Percentiles rank a stretch among this genome's conserved stretches.
phyloP scores from a whole-genome alignment of 2,888 invertebrate species.

The Cancer borealis region DNA sequence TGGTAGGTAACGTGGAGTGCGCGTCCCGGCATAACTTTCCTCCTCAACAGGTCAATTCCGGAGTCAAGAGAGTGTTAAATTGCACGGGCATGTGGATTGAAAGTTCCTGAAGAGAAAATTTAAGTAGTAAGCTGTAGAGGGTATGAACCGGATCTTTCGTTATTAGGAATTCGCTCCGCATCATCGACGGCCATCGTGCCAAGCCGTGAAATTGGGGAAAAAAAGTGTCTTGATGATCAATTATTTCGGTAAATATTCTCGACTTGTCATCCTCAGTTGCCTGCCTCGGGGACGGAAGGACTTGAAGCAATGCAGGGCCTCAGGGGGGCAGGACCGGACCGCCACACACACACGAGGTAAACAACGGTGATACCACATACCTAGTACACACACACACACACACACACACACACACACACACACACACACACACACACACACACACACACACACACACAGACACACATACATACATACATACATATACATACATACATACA shows the following conservation, averaged over 20 bases:
- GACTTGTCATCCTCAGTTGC: not conserved
- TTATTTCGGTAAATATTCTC: slow-evolving; percentile 34
- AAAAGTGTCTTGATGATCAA: slow-evolving; percentile 4
- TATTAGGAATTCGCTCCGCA: slow-evolving; percentile 4
- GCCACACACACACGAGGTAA: not conserved
- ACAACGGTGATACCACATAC: not conserved
- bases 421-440: slow-evolving; percentile 52
- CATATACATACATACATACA: not conserved
- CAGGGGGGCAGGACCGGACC: not conserved
- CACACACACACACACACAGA: slow-evolving; percentile 47
- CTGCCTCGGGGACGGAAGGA: not conserved
- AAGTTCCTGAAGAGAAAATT: not conserved
- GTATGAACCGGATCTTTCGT: not conserved
- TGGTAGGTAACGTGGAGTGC: not conserved
- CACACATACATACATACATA: slow-evolving; percentile 21
- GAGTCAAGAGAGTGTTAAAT: not conserved
- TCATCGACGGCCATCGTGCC: slow-evolving; percentile 5
- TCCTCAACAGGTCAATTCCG: not conserved
- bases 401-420: slow-evolving; percentile 27
- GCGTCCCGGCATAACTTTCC: not conserved
- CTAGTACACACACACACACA: not conserved
- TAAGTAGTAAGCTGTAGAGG: not conserved
- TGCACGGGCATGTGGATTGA: not conserved
- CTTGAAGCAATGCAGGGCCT: not conserved
- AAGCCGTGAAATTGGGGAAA: slow-evolving; percentile 5